Evolutionary conservation across 2,797 vertebrate species (phyloP).

Genomic region (Podarcis siculus): DNA sequence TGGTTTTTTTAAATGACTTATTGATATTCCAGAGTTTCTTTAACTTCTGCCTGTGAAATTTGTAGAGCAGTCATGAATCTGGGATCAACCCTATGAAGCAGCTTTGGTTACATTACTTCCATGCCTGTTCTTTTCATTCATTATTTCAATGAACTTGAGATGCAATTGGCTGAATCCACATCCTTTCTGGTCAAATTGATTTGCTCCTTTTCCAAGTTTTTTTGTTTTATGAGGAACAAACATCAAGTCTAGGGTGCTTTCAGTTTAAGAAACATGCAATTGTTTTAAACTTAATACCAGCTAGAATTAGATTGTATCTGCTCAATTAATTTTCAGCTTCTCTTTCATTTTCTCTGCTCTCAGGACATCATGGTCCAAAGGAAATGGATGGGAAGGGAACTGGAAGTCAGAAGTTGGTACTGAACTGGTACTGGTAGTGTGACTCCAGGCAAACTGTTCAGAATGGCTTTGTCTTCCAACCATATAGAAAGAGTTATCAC

Average conservation of each 20-base stretch:
- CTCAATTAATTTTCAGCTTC: conserved; percentile 31
- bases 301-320: conserved; percentile 41
- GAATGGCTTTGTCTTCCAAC: background rate
- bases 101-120: conserved; percentile 52
- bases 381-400: conserved; percentile 9
- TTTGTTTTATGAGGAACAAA: conserved; percentile 2
- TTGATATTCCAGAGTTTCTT: conserved; percentile 28
- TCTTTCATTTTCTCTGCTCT: background rate
- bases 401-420: background rate
- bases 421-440: background rate
- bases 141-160: conserved; percentile 47
- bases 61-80: conserved; percentile 35
- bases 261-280: conserved; percentile 36
- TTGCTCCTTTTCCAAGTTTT: conserved; percentile 44
- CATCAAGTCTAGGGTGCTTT: conserved; percentile 41
- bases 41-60: conserved; percentile 37
- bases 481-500: background rate
- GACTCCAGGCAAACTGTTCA: background rate
- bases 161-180: conserved; percentile 36
- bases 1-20: conserved; percentile 37
- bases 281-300: conserved; percentile 42
- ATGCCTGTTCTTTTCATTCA: conserved; percentile 41
- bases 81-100: conserved; percentile 41
- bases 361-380: background rate
- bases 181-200: conserved; percentile 39